A percentile compares a stretch with the other conserved stretches of the same genome.
Conservation (phyloP, 2,797 vertebrate genomes). For the Rhabdophis nuchalis region DNA sequence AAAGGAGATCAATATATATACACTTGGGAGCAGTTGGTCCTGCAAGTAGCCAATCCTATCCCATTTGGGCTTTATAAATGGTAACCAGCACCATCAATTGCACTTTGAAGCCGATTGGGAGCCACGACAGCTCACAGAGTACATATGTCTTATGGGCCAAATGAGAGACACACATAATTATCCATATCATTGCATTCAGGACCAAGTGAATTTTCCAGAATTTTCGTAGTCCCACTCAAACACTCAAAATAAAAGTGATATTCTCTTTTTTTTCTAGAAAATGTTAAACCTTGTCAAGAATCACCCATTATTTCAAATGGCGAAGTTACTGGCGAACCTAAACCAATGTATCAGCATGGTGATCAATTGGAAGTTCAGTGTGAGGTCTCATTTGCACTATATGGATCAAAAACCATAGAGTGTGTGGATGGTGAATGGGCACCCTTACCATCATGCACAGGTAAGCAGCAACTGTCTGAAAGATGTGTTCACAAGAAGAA, state of each 20-base stretch:
- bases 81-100: neutral
- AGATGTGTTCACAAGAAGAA: neutral
- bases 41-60: neutral
- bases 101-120: neutral
- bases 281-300: neutral
- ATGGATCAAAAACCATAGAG: neutral
- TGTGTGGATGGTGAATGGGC: neutral
- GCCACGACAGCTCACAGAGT: neutral
- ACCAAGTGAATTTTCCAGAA: neutral
- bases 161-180: neutral
- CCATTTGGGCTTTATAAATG: neutral
- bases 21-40: neutral
- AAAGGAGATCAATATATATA: neutral
- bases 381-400: neutral
- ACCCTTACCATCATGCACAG: neutral
- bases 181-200: neutral
- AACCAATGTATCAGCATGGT: neutral
- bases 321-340: neutral
- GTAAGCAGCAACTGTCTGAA: neutral
- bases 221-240: neutral
- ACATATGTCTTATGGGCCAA: neutral
- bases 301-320: neutral
- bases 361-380: neutral
- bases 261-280: neutral
- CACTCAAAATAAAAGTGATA: neutral